Conservation (phyloP, 1,140 invertebrate genomes). For the Callitettix versicolor region DNA sequence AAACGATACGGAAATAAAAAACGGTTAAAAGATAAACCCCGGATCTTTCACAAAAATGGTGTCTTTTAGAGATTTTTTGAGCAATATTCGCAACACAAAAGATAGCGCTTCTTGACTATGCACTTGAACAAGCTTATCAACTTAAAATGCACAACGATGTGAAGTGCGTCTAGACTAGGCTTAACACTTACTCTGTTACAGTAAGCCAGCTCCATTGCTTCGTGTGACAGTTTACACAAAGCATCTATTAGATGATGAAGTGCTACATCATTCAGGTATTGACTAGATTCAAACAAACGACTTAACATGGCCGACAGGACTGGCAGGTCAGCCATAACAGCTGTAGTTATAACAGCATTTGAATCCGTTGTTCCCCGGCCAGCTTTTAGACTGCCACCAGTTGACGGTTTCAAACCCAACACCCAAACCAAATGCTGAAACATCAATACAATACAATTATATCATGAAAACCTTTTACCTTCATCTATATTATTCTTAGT, state of each 20-base stretch:
- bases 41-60: too few relatives aligned
- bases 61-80: too few relatives aligned
- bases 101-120: too few relatives aligned
- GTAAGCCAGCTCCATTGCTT: conserved; percentile 95
- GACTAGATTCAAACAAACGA: conserved; percentile 87
- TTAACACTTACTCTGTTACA: conserved; percentile 71
- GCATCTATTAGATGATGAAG: conserved; percentile 95
- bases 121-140: too few relatives aligned
- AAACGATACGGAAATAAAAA: too few relatives aligned
- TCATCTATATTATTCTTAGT: neutral
- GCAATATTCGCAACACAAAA: too few relatives aligned
- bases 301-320: conserved; percentile 87
- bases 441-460: conserved; percentile 4
- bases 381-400: conserved; percentile 81
- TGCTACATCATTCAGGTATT: conserved; percentile 86
- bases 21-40: too few relatives aligned
- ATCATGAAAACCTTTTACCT: neutral
- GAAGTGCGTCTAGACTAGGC: too few relatives aligned
- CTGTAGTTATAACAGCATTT: conserved; percentile 89
- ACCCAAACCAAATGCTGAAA: conserved; percentile 92
- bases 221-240: conserved; percentile 88
- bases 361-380: conserved; percentile 56
- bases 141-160: too few relatives aligned
- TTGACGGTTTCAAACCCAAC: conserved; percentile 87
- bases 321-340: conserved; percentile 90